These are phyloP conservation scores for Macrostomum lignano DNA, from an alignment of 1,140 invertebrate species.

Conservation along the genomic window DNA sequence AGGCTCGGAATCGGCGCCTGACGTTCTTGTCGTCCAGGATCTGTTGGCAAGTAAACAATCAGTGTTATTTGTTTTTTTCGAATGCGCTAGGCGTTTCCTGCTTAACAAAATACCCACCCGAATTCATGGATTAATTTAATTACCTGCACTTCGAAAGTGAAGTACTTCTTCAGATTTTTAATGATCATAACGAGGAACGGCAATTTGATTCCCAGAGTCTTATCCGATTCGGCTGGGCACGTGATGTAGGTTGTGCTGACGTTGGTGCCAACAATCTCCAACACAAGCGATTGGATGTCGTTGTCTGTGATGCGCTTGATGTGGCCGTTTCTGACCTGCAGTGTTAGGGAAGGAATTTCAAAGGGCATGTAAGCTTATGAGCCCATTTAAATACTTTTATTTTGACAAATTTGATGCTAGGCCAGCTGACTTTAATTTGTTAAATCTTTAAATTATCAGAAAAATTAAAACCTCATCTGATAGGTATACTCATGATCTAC, in stretches of 20 bases:
- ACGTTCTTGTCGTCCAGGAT: slow-evolving; percentile 66
- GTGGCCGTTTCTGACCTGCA: slow-evolving; percentile 71
- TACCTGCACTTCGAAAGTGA: slow-evolving; percentile 98
- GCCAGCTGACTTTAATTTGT: no score
- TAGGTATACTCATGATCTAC: no score
- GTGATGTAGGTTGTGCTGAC: slow-evolving; percentile 93
- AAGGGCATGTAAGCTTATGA: no score
- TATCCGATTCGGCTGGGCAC: slow-evolving; percentile 84
- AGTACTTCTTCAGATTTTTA: slow-evolving; percentile 98
- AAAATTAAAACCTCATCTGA: no score
- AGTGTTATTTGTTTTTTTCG: no score
- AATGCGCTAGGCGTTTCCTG: no score
- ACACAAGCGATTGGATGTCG: slow-evolving; percentile 87
- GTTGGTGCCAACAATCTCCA: slow-evolving; percentile 95
- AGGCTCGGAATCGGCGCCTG: slow-evolving; percentile 57
- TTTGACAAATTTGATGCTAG: no score
- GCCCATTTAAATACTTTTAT: no score
- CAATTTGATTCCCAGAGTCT: slow-evolving; percentile 86
- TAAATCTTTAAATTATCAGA: no score
- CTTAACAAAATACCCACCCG: slow-evolving; percentile 4
- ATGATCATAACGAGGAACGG: slow-evolving; percentile 98
- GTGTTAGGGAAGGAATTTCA: slow-evolving; percentile 7
- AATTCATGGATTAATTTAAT: slow-evolving; percentile 9
- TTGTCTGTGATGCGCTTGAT: slow-evolving; percentile 98
- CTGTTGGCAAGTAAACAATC: no score